phyloP scores from a whole-genome alignment of 2,888 invertebrate genomes.

The Parelbella ahira region DNA sequence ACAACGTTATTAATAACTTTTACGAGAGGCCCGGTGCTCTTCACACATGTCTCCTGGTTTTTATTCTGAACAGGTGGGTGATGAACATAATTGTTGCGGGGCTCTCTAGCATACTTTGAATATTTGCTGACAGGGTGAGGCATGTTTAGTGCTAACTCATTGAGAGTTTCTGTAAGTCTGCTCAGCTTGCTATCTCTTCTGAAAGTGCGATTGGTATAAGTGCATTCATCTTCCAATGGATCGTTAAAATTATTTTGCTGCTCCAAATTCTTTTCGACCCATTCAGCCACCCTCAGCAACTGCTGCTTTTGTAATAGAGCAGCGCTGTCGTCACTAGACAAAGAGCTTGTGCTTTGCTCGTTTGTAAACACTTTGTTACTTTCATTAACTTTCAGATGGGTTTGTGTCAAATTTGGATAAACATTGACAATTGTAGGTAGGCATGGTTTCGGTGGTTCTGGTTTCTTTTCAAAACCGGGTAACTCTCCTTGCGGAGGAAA shows the following conservation, averaged over 20 bases:
- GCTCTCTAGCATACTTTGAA: slow-evolving; percentile 57
- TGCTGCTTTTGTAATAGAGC: slow-evolving; percentile 82
- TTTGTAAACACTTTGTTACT: slow-evolving; percentile 68
- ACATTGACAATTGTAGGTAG: slow-evolving; percentile 69
- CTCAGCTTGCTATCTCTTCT: slow-evolving; percentile 61
- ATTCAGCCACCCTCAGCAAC: slow-evolving; percentile 86
- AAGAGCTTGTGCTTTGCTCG: slow-evolving; percentile 74
- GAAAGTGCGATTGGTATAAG: slow-evolving; percentile 48
- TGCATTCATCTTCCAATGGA: slow-evolving; percentile 64
- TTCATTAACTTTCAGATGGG: slow-evolving; percentile 71
- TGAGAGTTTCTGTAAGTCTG: slow-evolving; percentile 64
- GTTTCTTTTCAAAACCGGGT: slow-evolving; percentile 48
- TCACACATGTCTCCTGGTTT: slow-evolving; percentile 40
- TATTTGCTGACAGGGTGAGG: slow-evolving; percentile 74
- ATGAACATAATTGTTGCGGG: slow-evolving; percentile 53
- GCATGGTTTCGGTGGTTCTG: slow-evolving; percentile 47
- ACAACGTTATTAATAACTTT: slow-evolving; percentile 51
- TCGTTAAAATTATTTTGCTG: slow-evolving; percentile 71
- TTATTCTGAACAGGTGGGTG: slow-evolving; percentile 38
- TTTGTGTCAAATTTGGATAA: slow-evolving; percentile 72
- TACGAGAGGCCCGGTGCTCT: slow-evolving; percentile 33
- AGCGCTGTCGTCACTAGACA: slow-evolving; percentile 76
- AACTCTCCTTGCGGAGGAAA: slow-evolving; percentile 52
- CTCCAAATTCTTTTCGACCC: slow-evolving; percentile 85
- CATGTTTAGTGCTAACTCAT: slow-evolving; percentile 71